Evolutionary conservation across 2,888 invertebrate species (phyloP).

Genomic region (Eristalis arbustorum): DNA sequence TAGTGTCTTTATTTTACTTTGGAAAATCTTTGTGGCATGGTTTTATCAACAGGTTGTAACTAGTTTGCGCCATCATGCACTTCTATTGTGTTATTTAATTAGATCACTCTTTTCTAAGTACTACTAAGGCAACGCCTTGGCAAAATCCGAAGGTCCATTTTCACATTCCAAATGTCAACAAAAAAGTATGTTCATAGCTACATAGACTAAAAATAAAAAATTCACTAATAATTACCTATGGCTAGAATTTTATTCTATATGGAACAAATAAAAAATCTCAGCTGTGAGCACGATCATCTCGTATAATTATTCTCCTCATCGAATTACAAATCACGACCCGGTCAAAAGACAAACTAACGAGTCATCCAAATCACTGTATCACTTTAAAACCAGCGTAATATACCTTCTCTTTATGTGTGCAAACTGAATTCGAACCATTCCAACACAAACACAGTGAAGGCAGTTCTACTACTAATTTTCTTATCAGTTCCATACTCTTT

Average conservation of each 20-base stretch:
- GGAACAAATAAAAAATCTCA: too few species aligned
- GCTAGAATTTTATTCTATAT: background rate
- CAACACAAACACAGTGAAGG: background rate
- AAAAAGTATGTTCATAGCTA: too few species aligned
- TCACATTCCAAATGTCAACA: too few species aligned
- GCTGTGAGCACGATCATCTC: background rate
- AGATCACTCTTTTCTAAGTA: too few species aligned
- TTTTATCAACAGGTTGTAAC: too few species aligned
- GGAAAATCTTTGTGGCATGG: too few species aligned
- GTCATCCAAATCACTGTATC: background rate
- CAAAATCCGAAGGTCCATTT: too few species aligned
- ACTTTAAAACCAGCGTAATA: background rate
- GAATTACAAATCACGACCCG: conserved; percentile 16
- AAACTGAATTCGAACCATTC: background rate
- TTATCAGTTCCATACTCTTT: background rate
- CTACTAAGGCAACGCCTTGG: too few species aligned
- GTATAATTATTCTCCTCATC: background rate
- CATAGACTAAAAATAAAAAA: too few species aligned
- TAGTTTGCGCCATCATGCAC: too few species aligned
- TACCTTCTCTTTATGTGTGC: background rate
- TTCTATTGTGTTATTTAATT: too few species aligned
- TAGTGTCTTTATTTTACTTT: too few species aligned
- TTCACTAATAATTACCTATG: background rate
- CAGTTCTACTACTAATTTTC: background rate
- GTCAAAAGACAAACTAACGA: background rate